Conservation (phyloP, 2,888 invertebrate species). For the Helleia helle region DNA sequence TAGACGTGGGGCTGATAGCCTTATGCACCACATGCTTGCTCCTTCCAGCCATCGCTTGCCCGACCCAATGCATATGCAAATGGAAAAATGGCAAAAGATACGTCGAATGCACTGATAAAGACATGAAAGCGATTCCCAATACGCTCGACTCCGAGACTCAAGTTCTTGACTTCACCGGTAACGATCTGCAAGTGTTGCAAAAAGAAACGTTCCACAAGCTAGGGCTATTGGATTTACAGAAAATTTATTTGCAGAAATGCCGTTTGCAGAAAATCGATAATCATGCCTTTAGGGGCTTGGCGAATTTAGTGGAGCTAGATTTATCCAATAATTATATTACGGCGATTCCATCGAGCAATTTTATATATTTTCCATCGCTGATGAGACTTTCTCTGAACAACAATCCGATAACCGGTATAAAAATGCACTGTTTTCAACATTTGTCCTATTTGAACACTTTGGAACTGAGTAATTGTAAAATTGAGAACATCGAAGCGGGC, state of each 20-base stretch:
- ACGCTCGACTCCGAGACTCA: constrained; percentile 89
- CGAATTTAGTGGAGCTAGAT: constrained; percentile 91
- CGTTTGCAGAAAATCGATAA: constrained; percentile 84
- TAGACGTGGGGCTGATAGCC: constrained; percentile 59
- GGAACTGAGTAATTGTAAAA: constrained; percentile 87
- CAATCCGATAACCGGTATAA: constrained; percentile 85
- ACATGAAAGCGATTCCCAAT: constrained; percentile 83
- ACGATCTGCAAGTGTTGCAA: constrained; percentile 84
- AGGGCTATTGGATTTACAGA: constrained; percentile 88
- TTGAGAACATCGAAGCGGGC: constrained; percentile 82
- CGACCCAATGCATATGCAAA: constrained; percentile 87
- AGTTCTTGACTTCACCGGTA: constrained; percentile 89
- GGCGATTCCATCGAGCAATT: constrained; percentile 84
- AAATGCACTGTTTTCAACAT: constrained; percentile 81
- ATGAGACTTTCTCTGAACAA: constrained; percentile 87
- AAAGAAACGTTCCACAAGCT: constrained; percentile 85
- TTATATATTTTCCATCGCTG: constrained; percentile 83
- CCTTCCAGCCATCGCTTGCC: constrained; percentile 76
- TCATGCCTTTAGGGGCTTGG: constrained; percentile 86
- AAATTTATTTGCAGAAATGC: constrained; percentile 87
- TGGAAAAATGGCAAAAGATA: constrained; percentile 95
- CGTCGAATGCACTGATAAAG: constrained; percentile 88
- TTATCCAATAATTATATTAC: constrained; percentile 86
- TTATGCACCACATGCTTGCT: constrained; percentile 60
- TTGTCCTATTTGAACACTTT: constrained; percentile 84